These are phyloP conservation scores for Acleris laterana DNA, from an alignment of 2,888 invertebrate genomes.

Conservation along the genomic window DNA sequence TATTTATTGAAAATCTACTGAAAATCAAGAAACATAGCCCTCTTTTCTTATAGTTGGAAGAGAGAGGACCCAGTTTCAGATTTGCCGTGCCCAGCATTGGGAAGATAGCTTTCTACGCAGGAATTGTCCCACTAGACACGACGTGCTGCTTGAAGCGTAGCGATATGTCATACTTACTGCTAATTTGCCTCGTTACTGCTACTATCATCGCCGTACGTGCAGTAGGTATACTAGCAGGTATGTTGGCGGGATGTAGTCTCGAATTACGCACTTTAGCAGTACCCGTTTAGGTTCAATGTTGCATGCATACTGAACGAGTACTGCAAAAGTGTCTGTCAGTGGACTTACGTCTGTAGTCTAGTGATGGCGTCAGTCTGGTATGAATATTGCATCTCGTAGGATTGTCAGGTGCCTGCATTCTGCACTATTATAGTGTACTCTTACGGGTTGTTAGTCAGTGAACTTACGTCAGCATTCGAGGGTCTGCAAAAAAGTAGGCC, in stretches of 20 bases:
- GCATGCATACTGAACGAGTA: too few species aligned
- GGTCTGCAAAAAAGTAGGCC: constrained; percentile 92
- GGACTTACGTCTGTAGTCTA: constrained; percentile 93
- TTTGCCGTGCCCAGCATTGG: constrained; percentile 21
- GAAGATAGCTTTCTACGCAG: constrained; percentile 30
- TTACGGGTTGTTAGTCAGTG: not conserved
- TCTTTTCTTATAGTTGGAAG: not conserved
- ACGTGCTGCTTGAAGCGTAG: constrained; percentile 15
- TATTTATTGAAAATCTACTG: not conserved
- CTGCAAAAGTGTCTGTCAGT: not conserved
- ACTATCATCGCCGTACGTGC: too few species aligned
- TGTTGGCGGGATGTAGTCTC: too few species aligned
- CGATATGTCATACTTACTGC: not conserved
- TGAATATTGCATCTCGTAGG: constrained; percentile 96
- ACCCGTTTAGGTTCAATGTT: too few species aligned
- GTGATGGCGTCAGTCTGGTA: constrained; percentile 92
- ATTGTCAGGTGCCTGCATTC: too few species aligned
- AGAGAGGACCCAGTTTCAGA: not conserved
- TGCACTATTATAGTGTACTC: too few species aligned
- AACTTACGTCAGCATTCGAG: constrained; percentile 94
- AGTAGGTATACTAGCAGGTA: too few species aligned
- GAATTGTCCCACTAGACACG: constrained; percentile 27
- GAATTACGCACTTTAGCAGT: too few species aligned
- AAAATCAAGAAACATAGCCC: not conserved
- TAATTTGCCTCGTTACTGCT: too few species aligned